phyloP scores from a whole-genome alignment of 2,113 vertebrate species.

The Ageneiosus marmoratus region DNA sequence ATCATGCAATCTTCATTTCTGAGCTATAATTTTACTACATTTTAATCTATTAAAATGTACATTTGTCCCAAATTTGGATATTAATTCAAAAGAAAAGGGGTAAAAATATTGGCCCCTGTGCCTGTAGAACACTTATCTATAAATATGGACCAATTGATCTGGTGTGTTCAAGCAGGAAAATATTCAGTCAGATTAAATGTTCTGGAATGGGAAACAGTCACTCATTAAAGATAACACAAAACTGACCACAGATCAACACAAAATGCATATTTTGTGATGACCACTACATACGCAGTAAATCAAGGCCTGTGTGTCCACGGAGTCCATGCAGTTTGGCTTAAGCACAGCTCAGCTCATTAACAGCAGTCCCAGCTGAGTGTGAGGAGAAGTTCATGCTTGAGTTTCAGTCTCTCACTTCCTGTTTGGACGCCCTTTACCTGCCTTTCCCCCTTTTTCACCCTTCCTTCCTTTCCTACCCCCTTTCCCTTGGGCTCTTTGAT shows the following conservation, averaged over 20 bases:
- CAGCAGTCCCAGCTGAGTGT: not conserved
- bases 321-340: not conserved
- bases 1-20: not conserved
- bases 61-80: not conserved
- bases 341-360: not conserved
- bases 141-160: not conserved
- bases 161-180: not conserved
- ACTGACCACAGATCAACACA: slow-evolving; percentile 8
- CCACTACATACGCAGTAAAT: not conserved
- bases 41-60: not conserved
- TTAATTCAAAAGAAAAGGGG: not conserved
- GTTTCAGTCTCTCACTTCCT: slow-evolving; percentile 24
- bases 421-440: slow-evolving; percentile 39
- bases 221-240: not conserved
- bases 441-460: slow-evolving; percentile 52
- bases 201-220: not conserved
- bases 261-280: not conserved
- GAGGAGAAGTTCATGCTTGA: not conserved
- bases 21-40: not conserved
- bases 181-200: not conserved
- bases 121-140: not conserved
- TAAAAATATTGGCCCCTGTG: not conserved
- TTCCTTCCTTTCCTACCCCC: slow-evolving; percentile 42
- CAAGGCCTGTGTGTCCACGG: not conserved
- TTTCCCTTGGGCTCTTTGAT: slow-evolving; percentile 66